Evolutionary conservation across 2,888 invertebrate species (phyloP), one percentile per base, ranked within the genome.

Genomic region (Thyatira batis): DNA sequence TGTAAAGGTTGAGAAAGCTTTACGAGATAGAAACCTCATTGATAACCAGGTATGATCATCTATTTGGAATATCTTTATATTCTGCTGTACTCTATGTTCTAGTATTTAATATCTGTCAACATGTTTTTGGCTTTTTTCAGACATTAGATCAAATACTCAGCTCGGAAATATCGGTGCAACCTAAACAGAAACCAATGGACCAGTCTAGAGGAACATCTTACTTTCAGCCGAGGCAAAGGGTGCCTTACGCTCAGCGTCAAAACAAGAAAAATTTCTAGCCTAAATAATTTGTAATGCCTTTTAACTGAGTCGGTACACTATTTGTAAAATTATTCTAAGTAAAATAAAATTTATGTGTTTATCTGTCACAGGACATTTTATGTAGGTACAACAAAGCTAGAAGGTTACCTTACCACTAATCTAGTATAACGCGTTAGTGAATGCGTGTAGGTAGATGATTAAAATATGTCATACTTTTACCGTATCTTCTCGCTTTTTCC

Each of bases 21-120:
- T 95, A 9, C 82, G 70, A 56, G 92, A 93, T 55, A 85, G 93
- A 53, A 87, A 87, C 0, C 91, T 93, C 49, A 85, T 95, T 61
- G 85, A 91, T 53, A 65, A 76, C 33, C 79, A 83, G 81, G 93
- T 93, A 69, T 21, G 39, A 17, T 17, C 11, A 30, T n/a, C 39
- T 6, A 11, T 39, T 45, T 2, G 30, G 30, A 10, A 33, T 23
- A n/a, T 23, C 10, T 13, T 8, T 11, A 23, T 11, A 45, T 13
- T n/a, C 13, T 1, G 17, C 23, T 23, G 5, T 46, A 46, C 2
- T 17, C 6, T 1, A 11, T 45, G 25, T 8, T 9, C 1, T 43
- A 60, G 27, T 45, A 50, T 10, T 3, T 28, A 51, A 28, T 20
- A 20, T n/a, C n/a, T n/a, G n/a, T n/a, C n/a, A n/a, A n/a, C n/a